A percentile compares a stretch with the other conserved stretches of the same genome.
These are phyloP conservation scores for Nomada hirtipes DNA, from an alignment of 2,888 invertebrate genomes.

Conservation along the genomic window DNA sequence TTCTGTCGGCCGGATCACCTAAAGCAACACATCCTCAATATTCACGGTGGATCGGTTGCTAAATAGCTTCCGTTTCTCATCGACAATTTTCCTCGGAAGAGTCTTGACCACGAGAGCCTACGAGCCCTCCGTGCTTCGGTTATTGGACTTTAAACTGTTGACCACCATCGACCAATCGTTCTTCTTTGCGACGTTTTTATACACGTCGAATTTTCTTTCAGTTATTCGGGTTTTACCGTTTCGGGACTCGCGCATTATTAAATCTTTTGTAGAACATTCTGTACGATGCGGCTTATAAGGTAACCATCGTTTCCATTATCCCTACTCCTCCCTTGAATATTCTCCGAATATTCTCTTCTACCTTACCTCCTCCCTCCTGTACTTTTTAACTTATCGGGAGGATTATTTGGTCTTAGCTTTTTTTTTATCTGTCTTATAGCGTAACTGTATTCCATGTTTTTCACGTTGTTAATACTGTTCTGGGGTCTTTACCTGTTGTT, in stretches of 20 bases:
- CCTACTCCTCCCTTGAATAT: neutral
- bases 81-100: neutral
- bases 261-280: neutral
- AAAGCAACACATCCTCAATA: slow-evolving; percentile 84
- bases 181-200: neutral
- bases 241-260: neutral
- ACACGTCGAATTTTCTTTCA: neutral
- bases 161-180: neutral
- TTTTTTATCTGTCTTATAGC: neutral
- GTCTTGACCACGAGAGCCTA: neutral
- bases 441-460: neutral
- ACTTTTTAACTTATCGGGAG: too few relatives aligned
- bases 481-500: slow-evolving; percentile 14
- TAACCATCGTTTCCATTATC: too few relatives aligned
- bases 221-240: neutral
- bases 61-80: slow-evolving; percentile 72
- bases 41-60: slow-evolving; percentile 80
- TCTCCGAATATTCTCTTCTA: neutral
- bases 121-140: neutral
- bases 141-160: neutral
- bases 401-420: neutral
- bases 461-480: neutral
- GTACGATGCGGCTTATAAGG: neutral
- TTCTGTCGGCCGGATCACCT: slow-evolving; percentile 84
- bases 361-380: neutral